phyloP scores from a whole-genome alignment of 2,797 vertebrate genomes.

The Hirundo rustica region DNA sequence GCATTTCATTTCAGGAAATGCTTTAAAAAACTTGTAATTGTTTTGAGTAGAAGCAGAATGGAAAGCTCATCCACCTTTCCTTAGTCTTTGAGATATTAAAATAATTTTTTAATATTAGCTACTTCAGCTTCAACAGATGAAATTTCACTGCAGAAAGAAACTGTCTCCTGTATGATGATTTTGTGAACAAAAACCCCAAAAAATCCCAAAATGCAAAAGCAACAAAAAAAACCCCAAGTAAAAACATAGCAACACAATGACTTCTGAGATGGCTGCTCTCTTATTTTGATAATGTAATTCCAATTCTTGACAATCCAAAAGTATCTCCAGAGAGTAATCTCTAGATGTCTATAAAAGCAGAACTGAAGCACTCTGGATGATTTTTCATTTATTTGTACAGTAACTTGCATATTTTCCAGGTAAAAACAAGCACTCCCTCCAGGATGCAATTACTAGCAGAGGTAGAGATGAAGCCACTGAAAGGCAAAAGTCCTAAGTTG shows the following conservation, averaged over 20 bases:
- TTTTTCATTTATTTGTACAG: conserved; percentile 6
- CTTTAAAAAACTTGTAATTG: background rate
- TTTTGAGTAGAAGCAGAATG: background rate
- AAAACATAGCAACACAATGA: background rate
- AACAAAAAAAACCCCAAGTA: fast-evolving
- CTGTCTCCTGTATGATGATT: background rate
- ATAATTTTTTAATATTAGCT: background rate
- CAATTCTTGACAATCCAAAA: background rate
- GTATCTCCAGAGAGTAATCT: background rate
- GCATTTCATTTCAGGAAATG: background rate
- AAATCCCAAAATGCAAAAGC: background rate
- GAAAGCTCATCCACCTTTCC: background rate
- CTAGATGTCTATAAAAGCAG: background rate
- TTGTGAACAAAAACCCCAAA: background rate
- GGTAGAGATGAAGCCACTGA: conserved; percentile 19
- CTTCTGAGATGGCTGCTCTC: background rate
- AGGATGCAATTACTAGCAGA: background rate
- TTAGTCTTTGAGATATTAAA: background rate
- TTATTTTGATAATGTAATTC: background rate
- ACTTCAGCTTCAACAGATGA: background rate
- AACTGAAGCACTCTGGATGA: background rate
- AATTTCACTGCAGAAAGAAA: background rate
- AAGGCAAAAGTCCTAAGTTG: background rate
- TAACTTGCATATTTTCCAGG: background rate
- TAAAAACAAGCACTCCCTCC: conserved; percentile 31